Evolutionary conservation across 2,797 vertebrate species (phyloP).

Genomic region (Lepilemur ruficaudatus): DNA sequence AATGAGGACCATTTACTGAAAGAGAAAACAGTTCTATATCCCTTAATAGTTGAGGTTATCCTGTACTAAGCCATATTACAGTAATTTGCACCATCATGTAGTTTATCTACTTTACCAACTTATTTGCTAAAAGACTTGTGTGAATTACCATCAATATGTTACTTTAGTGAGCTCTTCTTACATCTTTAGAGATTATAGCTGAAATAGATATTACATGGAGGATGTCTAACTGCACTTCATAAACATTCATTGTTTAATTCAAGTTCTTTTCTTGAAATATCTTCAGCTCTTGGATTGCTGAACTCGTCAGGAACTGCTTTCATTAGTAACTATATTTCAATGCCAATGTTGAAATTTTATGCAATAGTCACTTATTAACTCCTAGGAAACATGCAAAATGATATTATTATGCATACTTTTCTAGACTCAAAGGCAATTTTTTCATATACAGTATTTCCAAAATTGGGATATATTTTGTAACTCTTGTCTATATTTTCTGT

Average conservation of each 20-base stretch:
- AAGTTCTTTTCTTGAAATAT: neutral
- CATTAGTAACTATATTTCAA: neutral
- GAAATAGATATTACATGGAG: neutral
- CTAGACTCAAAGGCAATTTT: neutral
- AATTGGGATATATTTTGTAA: neutral
- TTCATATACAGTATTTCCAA: neutral
- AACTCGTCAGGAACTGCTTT: neutral
- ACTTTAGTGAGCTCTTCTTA: neutral
- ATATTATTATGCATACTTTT: neutral
- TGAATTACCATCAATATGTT: neutral
- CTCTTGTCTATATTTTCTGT: neutral
- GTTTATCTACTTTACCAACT: neutral
- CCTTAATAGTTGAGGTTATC: neutral
- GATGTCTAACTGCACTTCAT: neutral
- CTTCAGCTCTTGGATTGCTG: neutral
- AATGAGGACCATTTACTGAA: neutral
- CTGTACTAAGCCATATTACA: neutral
- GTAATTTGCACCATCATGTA: neutral
- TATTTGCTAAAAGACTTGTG: neutral
- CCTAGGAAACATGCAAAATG: neutral
- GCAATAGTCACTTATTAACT: neutral
- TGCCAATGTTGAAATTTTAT: neutral
- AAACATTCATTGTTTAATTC: neutral
- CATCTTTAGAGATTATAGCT: neutral
- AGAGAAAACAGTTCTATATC: neutral